These are phyloP conservation scores for Pachycephala philippinensis DNA, from an alignment of 2,113 vertebrate genomes.

Conservation along the genomic window DNA sequence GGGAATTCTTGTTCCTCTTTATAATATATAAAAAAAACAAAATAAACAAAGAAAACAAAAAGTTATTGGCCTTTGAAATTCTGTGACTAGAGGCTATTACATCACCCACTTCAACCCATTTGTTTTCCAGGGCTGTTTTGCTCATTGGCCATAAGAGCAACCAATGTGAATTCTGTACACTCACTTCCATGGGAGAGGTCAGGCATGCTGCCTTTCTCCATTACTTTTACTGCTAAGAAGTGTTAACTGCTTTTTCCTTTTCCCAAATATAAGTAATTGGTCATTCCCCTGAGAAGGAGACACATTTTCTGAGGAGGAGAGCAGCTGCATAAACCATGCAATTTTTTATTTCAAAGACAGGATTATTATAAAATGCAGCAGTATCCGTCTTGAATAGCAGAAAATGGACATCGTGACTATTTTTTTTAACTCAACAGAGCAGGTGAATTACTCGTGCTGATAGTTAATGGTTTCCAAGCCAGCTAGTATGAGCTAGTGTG, in stretches of 20 bases:
- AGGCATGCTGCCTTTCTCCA: not conserved
- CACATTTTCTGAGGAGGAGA: not conserved
- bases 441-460: not conserved
- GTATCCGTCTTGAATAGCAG: not conserved
- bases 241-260: not conserved
- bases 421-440: not conserved
- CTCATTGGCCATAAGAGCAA: not conserved
- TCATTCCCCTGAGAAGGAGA: not conserved
- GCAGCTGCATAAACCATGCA: not conserved
- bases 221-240: not conserved
- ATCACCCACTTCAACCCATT: not conserved
- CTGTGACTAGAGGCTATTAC: not conserved
- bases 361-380: not conserved
- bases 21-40: not conserved
- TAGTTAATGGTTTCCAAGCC: conserved; percentile 12
- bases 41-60: not conserved
- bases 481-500: not conserved
- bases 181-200: not conserved
- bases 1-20: conserved; percentile 65
- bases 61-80: not conserved
- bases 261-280: not conserved
- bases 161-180: not conserved
- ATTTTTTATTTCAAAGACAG: not conserved
- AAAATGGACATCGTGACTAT: not conserved
- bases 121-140: not conserved